phyloP scores from a whole-genome alignment of 2,797 vertebrate genomes.

The Kryptolebias ocellatus region DNA sequence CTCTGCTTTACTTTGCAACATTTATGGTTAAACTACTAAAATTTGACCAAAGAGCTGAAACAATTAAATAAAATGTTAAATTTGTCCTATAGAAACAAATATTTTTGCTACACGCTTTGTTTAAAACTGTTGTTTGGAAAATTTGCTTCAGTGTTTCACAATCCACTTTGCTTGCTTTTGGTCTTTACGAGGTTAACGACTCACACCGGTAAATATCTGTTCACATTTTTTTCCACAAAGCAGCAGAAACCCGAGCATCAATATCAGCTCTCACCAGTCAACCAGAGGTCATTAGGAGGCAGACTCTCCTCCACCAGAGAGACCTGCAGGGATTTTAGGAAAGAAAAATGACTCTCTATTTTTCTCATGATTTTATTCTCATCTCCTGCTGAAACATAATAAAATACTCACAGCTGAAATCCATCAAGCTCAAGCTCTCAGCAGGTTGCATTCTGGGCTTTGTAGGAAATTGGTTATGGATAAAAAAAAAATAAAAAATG shows the following conservation, averaged over 20 bases:
- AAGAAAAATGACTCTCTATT: conserved; percentile 21
- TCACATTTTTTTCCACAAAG: neutral
- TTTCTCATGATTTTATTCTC: conserved; percentile 30
- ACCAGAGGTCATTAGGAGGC: conserved; percentile 7
- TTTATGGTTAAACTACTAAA: no score
- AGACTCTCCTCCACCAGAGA: conserved; percentile 1
- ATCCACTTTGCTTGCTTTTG: neutral
- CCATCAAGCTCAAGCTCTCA: conserved; percentile 41
- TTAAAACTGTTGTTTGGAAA: no score
- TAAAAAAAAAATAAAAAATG: conserved; percentile 1
- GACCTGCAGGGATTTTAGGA: conserved; percentile 23
- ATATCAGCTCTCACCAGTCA: conserved; percentile 4
- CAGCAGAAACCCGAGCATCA: conserved; percentile 3
- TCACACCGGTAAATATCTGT: neutral
- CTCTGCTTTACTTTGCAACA: no score
- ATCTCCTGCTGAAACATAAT: conserved; percentile 44
- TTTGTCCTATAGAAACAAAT: no score
- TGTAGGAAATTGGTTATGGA: conserved; percentile 20
- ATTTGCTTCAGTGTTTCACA: no score
- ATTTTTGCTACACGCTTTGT: neutral
- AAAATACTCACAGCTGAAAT: conserved; percentile 29
- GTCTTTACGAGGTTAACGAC: neutral
- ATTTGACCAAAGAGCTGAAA: no score
- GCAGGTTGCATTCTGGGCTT: conserved; percentile 35
- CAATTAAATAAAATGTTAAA: no score